Evolutionary conservation across 2,113 vertebrate genomes (phyloP), one percentile per base, ranked within the genome.

Genomic region (Planiliza haematocheilus): DNA sequence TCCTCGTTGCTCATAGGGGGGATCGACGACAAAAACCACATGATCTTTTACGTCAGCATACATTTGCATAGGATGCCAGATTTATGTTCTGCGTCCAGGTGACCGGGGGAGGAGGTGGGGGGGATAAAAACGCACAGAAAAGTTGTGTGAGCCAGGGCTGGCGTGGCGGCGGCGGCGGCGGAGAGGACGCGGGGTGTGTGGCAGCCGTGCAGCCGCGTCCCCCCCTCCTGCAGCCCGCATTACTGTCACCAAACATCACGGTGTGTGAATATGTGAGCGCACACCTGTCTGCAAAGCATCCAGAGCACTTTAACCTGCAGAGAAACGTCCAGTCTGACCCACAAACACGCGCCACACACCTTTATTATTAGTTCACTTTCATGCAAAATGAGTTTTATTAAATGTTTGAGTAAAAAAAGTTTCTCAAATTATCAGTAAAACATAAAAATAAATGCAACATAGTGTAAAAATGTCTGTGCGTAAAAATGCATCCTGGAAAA

Each of bases 31-130:
- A 91, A 94, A 94, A 93, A 93, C 95, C 96, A 97, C 96, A 95
- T 97, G 96, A 96, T 95, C 94, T 92, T 93, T 93, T 94, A 97
- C 96, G 96, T 97, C 96, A 96, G 94, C 94, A 88, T 93, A 94
- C 88, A 96, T 97, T 97, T 97, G 95, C 96, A 96, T 97, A 95
- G 94, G 95, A 94, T 95, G 93, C 95, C 95, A 94, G 89, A 89
- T 91, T 86, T 92, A 90, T 92, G 93, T 81, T 89, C 88, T 82
- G 91, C 91, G 90, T 92, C 79, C 82, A 91, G 91, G 87, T 91
- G 93, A 92, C 88, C 92, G 24, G 24, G 24, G 5, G 63, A 4
- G 61, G 63, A 7, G 48, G 38, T 24, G 67, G 24, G 24, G 24
- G 24, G 24, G 24, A 30, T 79, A 78, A 73, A 65, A 60, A 89